These are phyloP conservation scores for Stichodactyla mertensii DNA, from an alignment of 64 coral and sea anemone species.

Conservation along the genomic window DNA sequence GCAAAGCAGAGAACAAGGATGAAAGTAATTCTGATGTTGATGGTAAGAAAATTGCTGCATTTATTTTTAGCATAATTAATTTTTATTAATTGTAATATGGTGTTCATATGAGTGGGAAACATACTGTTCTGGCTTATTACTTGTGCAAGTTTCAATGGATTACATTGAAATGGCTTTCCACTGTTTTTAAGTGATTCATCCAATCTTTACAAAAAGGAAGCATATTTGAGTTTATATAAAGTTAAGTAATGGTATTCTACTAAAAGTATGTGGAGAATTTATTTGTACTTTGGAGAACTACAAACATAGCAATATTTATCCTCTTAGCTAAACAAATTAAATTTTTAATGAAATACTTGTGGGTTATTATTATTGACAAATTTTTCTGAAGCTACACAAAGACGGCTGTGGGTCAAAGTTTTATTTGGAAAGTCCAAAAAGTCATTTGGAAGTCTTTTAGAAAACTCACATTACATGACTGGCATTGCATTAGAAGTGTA, in stretches of 20 bases:
- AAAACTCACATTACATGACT: not conserved
- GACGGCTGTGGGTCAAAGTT: not conserved
- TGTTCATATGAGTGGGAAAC: too few relatives aligned
- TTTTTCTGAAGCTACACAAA: not conserved
- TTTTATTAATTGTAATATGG: too few relatives aligned
- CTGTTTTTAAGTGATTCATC: too few relatives aligned
- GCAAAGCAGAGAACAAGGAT: not conserved
- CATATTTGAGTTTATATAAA: too few relatives aligned
- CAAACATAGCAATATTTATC: not conserved
- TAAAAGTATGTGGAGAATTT: not conserved
- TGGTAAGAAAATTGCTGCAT: not conserved
- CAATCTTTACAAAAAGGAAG: too few relatives aligned
- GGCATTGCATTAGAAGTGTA: not conserved
- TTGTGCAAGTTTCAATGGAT: too few relatives aligned
- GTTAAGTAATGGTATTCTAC: not conserved
- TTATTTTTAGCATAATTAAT: not conserved
- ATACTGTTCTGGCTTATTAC: too few relatives aligned
- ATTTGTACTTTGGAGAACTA: not conserved
- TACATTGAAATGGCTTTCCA: too few relatives aligned
- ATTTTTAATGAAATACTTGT: not conserved
- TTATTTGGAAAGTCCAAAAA: not conserved
- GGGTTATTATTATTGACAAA: not conserved
- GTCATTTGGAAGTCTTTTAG: not conserved
- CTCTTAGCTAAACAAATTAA: not conserved
- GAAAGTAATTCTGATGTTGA: not conserved